phyloP scores from a whole-genome alignment of 2,888 invertebrate species.

The Lamproptera curius region DNA sequence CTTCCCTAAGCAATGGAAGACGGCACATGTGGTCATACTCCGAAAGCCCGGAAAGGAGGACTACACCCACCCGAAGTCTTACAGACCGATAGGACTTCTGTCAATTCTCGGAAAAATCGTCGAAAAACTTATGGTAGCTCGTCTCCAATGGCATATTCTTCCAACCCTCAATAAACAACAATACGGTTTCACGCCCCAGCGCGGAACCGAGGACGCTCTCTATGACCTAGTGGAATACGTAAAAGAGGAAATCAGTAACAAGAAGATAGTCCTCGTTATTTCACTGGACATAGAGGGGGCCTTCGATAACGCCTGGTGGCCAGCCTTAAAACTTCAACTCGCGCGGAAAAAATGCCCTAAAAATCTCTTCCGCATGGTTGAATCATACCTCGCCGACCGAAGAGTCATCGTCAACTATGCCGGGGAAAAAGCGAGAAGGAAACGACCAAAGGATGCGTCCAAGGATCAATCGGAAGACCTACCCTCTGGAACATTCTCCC shows the following conservation, averaged over 20 bases:
- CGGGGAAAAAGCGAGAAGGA: not conserved
- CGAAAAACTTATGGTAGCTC: constrained; percentile 19
- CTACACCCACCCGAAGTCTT: constrained; percentile 11
- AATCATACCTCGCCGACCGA: not conserved
- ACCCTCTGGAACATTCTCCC: not conserved
- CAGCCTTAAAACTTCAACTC: not conserved
- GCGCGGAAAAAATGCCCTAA: not conserved
- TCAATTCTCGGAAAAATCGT: constrained; percentile 24
- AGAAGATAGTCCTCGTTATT: not conserved
- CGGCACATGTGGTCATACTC: not conserved
- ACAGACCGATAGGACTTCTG: constrained; percentile 28
- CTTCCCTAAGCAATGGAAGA: constrained; percentile 21
- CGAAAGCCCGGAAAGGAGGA: not conserved
- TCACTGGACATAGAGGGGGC: not conserved
- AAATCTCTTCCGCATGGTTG: not conserved
- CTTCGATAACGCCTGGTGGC: not conserved
- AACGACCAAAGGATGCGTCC: not conserved
- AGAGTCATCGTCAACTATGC: not conserved
- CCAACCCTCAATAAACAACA: not conserved
- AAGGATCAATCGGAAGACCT: not conserved
- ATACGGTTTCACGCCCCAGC: not conserved
- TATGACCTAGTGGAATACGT: not conserved
- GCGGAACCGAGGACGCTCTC: not conserved
- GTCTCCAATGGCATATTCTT: constrained; percentile 14
- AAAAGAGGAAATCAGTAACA: not conserved